Evolutionary conservation across 2,888 invertebrate genomes (phyloP), one percentile per base, ranked within the genome.

Genomic region (Prenolepis imparis): DNA sequence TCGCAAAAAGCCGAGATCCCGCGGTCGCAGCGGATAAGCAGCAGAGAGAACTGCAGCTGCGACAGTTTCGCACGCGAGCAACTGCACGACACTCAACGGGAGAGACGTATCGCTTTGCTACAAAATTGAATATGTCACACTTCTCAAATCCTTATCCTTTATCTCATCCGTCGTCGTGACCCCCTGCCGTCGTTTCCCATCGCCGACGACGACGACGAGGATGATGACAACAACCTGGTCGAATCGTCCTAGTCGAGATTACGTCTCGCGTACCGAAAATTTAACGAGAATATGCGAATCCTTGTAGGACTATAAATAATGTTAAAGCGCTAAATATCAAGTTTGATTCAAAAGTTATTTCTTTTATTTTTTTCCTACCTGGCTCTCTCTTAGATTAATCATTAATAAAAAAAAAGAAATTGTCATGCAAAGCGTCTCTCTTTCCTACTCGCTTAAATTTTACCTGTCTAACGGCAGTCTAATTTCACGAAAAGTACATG

Each of bases 71-170:
- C 36, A 48, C 21, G 63, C 63, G 18, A 75, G 11, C 36, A 24
- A 67, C 44, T 73, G 77, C 78, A 48, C 24, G 75, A 81, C 44
- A 63, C 48, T 80, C 55, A 66, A 36, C 68, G 11, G 39, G 39
- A 28, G 15, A 64, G 68, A 80, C 83, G 81, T 77, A 85, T 87
- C 85, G 73, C 70, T 78, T 82, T 57, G 61, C 59, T 83, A 73
- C 83, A 87, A 64, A 87, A 90, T 90, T 89, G 89, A 90, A 90
- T 88, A 86, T 88, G 87, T 87, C 87, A 84, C 75, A 52, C 86
- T 84, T 78, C 78, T 87, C 83, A 74, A 89, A 88, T 86, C 85
- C 82, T 82, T 70, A 84, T 74, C 73, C 57, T 86, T 86, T 87
- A 86, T 86, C 84, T 87, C 52, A 18, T 44, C 32, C 55, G 52